Base-by-base conservation (phyloP, 2,113 vertebrate species). In the Uropsilus gracilis region DNA sequence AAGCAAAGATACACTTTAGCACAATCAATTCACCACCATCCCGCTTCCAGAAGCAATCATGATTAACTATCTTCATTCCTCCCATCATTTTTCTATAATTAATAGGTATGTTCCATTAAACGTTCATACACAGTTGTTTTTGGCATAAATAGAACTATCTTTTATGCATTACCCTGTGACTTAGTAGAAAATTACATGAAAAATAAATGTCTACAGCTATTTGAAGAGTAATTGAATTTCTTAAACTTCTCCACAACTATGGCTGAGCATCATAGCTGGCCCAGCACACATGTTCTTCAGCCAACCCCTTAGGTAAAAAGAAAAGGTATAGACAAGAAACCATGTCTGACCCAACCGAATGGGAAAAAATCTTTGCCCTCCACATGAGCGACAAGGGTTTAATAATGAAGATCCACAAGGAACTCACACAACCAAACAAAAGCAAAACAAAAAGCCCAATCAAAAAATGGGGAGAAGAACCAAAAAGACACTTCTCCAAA, bases 21-120 rank as follows among this genome's bases (percentile, higher is more conserved):
- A 57, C 55, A 57, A 0, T 37, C 7, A 3, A 39, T 17, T n/a
- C n/a, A 12, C 22, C 13, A 32, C 28, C 59, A 30, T 20, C 4
- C 22, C 24, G 3, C 34, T 78, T 28, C 63, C 44, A n/a, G 37
- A 76, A 64, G 17, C 2, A 24, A 42, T 8, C 22, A 0, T 14
- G 0, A 6, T 20, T 24, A 46, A 37, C 6, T 11, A 16, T 4
- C 20, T 0, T 1, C 4, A n/a, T 9, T 71, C 50, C 34, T 32
- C 37, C 34, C 4, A 3, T 20, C 11, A 11, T 53, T 71, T 72
- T n/a, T 22, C 68, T 72, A 1, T 20, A 14, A 8, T 66, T 39
- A 39, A 4, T 8, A 26, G 20, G 22, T 55, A 55, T 55, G 53
- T 55, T 20, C 69, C 32, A 26, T 28, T 3, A 75, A 82, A 57